Evolutionary conservation across 2,888 invertebrate species (phyloP), one percentile per base, ranked within the genome.

Genomic region (Leptopterna dolabrata): DNA sequence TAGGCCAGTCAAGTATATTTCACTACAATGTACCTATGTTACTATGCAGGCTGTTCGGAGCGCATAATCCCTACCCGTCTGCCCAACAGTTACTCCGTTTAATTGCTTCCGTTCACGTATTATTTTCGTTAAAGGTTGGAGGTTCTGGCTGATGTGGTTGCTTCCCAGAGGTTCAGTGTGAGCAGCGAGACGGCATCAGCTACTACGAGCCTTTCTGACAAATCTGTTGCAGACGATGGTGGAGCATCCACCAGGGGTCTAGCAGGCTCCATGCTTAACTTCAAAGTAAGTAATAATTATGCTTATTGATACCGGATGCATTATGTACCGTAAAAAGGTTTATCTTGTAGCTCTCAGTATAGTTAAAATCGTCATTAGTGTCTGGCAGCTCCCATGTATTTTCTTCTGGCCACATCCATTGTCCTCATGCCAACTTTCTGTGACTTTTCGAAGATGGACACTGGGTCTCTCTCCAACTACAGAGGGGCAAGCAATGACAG

Each of bases 261-360:
- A 89, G 96, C 96, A 71, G 96, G 96, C 24, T 96, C 96, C 24
- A 94, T 95, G 90, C 92, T 95, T 88, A 95, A 94, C 91, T 95
- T 94, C 91, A 95, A 94, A 92, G 94, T 94, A 90, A 89, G 81
- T 41, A 19, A 16, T 16, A 16, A 16, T 45, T 45, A 14, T 45
- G 80, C 71, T 85, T 30, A 80, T 19, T 24, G 9, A 6, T 3
- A 76, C 78, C 43, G n/a, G 19, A 24, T 36, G n/a, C n/a, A 24
- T 27, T 76, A 11, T 76, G 19, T 14, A 14, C 70, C 70, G 9
- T 9, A 6, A 27, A 9, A 9, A 70, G 14, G 14, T 70, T 9
- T 27, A 24, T 27, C 6, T 70, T 24, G 6, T 43, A 43, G 43
- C 43, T 9, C 13, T 43, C 13, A 24, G 70, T n/a, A n/a, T n/a